Evolutionary conservation across 2,888 invertebrate genomes (phyloP).

Genomic region (Smittia aterrima): DNA sequence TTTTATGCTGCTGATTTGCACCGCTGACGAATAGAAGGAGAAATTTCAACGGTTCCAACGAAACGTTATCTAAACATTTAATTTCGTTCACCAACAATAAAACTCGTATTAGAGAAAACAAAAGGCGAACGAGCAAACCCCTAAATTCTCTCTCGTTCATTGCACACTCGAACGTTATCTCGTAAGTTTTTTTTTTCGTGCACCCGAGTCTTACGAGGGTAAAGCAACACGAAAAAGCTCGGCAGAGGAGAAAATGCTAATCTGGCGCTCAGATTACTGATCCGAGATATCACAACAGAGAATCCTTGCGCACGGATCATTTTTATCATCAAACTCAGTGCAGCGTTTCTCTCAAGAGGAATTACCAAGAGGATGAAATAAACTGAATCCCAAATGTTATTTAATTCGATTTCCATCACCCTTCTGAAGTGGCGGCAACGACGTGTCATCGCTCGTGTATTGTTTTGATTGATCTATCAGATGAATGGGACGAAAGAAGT

Average conservation of each 20-base stretch:
- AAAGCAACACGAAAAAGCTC: neutral
- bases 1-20: neutral
- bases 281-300: slow-evolving; percentile 30
- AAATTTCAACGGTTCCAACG: slow-evolving; percentile 7
- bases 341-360: slow-evolving; percentile 1
- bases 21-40: slow-evolving; percentile 6
- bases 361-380: slow-evolving; percentile 16
- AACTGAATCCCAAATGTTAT: neutral
- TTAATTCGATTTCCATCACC: slow-evolving; percentile 19
- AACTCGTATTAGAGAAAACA: slow-evolving; percentile 31
- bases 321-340: slow-evolving; percentile 3
- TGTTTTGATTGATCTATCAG: slow-evolving; percentile 40
- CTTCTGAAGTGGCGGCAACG: neutral
- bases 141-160: slow-evolving; percentile 17
- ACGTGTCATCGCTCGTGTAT: slow-evolving; percentile 23
- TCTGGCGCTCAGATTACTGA: slow-evolving; percentile 39
- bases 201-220: neutral
- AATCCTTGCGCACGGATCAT: neutral
- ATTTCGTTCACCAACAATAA: slow-evolving; percentile 40
- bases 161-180: slow-evolving; percentile 12
- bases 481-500: neutral
- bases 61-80: slow-evolving; percentile 40
- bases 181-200: neutral
- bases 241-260: slow-evolving; percentile 23
- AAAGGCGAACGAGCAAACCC: neutral